Percentiles rank a stretch among this genome's conserved stretches.
These are phyloP conservation scores for Saccostrea echinata DNA, from an alignment of 1,140 invertebrate genomes.

Conservation along the genomic window DNA sequence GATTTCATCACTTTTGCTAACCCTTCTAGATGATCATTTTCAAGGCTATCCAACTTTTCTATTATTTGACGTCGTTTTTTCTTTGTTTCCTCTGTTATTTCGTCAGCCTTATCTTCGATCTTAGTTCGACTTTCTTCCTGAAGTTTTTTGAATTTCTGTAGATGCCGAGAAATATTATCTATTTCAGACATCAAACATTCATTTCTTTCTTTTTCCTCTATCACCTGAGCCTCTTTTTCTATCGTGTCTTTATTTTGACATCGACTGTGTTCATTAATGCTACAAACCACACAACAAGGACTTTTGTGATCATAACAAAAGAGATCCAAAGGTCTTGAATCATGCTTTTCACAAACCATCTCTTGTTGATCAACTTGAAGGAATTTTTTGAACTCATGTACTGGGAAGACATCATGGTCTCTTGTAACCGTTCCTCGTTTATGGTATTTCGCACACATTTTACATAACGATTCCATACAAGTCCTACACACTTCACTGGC, in stretches of 20 bases:
- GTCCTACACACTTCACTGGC: neutral
- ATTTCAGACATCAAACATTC: neutral
- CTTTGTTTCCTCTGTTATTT: conserved; percentile 2
- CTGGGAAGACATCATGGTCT: neutral
- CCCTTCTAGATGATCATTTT: neutral
- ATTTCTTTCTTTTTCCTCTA: neutral
- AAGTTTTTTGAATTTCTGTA: neutral
- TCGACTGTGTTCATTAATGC: neutral
- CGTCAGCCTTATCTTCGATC: neutral
- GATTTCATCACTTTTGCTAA: neutral
- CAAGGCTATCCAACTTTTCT: neutral
- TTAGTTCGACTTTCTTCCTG: neutral
- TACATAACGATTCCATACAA: neutral
- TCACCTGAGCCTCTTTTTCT: neutral
- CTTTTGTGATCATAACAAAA: neutral
- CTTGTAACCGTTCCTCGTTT: neutral
- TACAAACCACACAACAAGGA: neutral
- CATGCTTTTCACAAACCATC: neutral
- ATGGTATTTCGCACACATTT: neutral
- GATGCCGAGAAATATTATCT: neutral
- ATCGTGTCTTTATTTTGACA: neutral
- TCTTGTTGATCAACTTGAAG: neutral
- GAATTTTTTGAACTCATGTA: neutral
- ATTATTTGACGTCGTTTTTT: neutral
- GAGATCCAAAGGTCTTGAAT: neutral